Conservation (phyloP, 2,888 invertebrate genomes). For the Patella ulyssiponensis region DNA sequence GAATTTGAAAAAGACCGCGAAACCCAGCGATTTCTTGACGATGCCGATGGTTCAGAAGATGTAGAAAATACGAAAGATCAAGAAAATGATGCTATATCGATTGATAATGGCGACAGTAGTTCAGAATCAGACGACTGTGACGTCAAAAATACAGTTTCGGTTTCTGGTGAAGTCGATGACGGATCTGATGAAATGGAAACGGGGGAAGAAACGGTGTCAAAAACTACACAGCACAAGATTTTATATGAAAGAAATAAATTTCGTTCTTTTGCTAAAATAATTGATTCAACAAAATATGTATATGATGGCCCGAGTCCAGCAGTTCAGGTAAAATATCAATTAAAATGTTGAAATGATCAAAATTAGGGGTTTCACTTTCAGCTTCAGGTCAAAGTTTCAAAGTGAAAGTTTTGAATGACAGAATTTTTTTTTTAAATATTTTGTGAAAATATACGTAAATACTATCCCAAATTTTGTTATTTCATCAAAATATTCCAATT, state of each 20-base stretch:
- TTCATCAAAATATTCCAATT: too few species aligned
- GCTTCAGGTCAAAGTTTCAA: too few species aligned
- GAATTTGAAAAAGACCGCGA: slow-evolving; percentile 66
- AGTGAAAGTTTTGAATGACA: too few species aligned
- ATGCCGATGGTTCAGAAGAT: slow-evolving; percentile 46
- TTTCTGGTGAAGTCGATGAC: not conserved
- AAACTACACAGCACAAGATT: not conserved
- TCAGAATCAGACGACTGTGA: slow-evolving; percentile 37
- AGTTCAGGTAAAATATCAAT: slow-evolving; percentile 48
- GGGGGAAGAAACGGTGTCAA: not conserved
- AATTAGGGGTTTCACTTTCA: too few species aligned
- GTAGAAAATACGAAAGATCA: slow-evolving; percentile 44
- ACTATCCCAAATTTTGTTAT: too few species aligned
- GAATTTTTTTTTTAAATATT: too few species aligned
- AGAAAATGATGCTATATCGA: slow-evolving; percentile 28
- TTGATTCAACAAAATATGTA: slow-evolving; percentile 62
- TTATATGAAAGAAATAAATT: slow-evolving; percentile 53
- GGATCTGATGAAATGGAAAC: slow-evolving; percentile 15
- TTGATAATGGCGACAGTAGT: slow-evolving; percentile 37
- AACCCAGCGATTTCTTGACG: slow-evolving; percentile 53
- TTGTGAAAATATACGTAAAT: too few species aligned
- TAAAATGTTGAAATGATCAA: too few species aligned
- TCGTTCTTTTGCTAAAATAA: slow-evolving; percentile 54
- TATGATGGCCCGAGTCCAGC: slow-evolving; percentile 59
- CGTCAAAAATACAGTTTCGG: slow-evolving; percentile 27